Evolutionary conservation across 2,797 vertebrate species (phyloP), one percentile per base, ranked within the genome.

Genomic region (Characodon lateralis): DNA sequence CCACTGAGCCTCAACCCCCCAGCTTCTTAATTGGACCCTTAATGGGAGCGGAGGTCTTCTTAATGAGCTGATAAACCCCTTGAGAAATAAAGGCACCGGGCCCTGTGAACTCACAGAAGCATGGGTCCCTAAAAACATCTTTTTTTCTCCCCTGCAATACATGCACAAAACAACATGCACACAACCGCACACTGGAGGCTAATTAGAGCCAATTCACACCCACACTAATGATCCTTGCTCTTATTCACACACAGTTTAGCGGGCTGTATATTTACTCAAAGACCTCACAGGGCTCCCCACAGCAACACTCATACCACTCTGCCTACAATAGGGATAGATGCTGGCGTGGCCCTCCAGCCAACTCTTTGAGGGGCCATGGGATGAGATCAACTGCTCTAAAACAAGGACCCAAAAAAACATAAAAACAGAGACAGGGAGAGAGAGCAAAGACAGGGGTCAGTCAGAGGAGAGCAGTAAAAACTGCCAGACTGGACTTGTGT

Each of bases 141-240:
- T 88, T 88, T 91, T 87, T 89, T 92, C 72, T 85, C 65, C 1
- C 39, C 24, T 68, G 65, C 78, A 82, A 72, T 76, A 76, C 81
- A n/a, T 71, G 75, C 73, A 82, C 58, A 82, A 79, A 59, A 80
- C 72, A 72, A 86, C 80, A 84, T 80, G 86, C 77, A 68, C 78
- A 85, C 82, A 66, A 75, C 79, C 78, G 85, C 78, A 83, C 85
- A 86, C 85, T 75, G 77, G 85, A 87, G 93, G 89, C 93, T 95
- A 95, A 96, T 96, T 95, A 96, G 91, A 95, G 86, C 79, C 89
- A 89, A 95, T 96, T 96, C 94, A 95, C 95, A 95, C 93, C 87
- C 91, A 46, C 91, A 84, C 93, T 96, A 96, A 96, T 95, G 94
- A 95, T 94, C 92, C 83, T 41, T 9, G 66, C 77, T 87, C 92